phyloP scores from a whole-genome alignment of 2,888 invertebrate species.

The Scaptomyza flava region DNA sequence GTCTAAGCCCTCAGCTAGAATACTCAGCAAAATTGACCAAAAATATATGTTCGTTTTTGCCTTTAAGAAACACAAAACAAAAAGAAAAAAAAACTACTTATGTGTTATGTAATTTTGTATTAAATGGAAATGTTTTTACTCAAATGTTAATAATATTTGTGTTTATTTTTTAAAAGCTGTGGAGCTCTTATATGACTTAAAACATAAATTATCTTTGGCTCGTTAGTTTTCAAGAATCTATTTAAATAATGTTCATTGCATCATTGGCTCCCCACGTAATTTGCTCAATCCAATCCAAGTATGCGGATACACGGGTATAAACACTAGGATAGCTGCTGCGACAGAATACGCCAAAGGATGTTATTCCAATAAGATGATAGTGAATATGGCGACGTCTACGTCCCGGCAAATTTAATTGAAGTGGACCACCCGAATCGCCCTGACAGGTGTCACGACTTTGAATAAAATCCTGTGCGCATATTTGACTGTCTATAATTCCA shows the following conservation, averaged over 20 bases:
- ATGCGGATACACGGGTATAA: slow-evolving; percentile 80
- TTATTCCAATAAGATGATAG: slow-evolving; percentile 82
- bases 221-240: not conserved
- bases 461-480: slow-evolving; percentile 80
- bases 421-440: slow-evolving; percentile 83
- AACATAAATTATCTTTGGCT: not conserved
- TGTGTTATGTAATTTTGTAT: slow-evolving; percentile 43
- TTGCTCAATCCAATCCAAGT: slow-evolving; percentile 82
- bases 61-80: slow-evolving; percentile 7
- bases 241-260: not conserved
- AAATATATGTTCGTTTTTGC: slow-evolving; percentile 55
- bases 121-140: slow-evolving; percentile 45
- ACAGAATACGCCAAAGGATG: slow-evolving; percentile 82
- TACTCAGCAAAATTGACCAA: slow-evolving; percentile 71
- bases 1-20: slow-evolving; percentile 47
- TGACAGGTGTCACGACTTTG: slow-evolving; percentile 82
- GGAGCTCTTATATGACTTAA: not conserved
- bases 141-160: slow-evolving; percentile 3
- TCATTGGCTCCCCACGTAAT: slow-evolving; percentile 64
- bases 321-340: slow-evolving; percentile 81
- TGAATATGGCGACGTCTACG: slow-evolving; percentile 62
- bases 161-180: not conserved
- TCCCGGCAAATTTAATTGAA: slow-evolving; percentile 79
- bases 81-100: slow-evolving; percentile 13
- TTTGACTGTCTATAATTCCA: slow-evolving; percentile 80